Percentiles rank a stretch among this genome's conserved stretches.
phyloP scores from a whole-genome alignment of 2,797 vertebrate genomes.

The Crocidura indochinensis region DNA sequence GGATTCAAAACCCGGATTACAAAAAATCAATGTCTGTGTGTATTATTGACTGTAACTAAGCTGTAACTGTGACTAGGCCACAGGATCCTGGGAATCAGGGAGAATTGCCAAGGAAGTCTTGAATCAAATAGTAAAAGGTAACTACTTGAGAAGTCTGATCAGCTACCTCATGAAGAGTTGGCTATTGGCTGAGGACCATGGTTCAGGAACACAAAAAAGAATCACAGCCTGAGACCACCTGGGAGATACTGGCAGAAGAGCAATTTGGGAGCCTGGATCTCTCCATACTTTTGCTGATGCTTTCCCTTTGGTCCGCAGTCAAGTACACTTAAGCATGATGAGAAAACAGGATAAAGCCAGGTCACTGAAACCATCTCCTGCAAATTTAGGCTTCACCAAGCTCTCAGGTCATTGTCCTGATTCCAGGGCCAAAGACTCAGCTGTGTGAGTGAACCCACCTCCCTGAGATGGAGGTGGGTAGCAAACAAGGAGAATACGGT shows the following conservation, averaged over 20 bases:
- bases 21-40: too few species aligned
- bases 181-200: neutral
- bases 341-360: neutral
- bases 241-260: constrained; percentile 3
- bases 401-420: neutral
- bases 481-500: neutral
- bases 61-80: too few species aligned
- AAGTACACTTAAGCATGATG: neutral
- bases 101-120: neutral
- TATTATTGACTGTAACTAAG: too few species aligned
- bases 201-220: neutral
- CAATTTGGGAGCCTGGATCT: neutral
- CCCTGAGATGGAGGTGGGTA: constrained; percentile 1
- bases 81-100: neutral
- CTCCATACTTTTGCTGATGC: constrained; percentile 12
- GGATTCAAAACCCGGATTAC: neutral
- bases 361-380: neutral
- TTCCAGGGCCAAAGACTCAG: constrained; percentile 55
- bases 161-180: neutral
- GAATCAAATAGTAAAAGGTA: neutral
- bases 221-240: neutral
- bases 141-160: neutral
- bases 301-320: neutral
- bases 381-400: neutral
- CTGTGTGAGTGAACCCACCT: neutral